Conservation (phyloP, 2,113 vertebrate genomes). For the Solenodon paradoxus region DNA sequence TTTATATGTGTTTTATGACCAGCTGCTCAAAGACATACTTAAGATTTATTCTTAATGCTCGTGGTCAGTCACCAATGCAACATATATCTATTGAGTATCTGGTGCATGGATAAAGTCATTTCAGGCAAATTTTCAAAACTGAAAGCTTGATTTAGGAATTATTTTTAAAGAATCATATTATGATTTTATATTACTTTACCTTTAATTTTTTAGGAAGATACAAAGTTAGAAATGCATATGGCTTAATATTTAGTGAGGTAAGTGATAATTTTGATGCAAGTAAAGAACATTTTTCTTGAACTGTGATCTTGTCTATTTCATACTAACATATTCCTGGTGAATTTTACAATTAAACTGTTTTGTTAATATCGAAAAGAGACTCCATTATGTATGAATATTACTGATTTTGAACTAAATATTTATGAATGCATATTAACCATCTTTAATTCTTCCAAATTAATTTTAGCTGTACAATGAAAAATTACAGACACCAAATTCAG, state of each 20-base stretch:
- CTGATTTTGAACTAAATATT: not conserved
- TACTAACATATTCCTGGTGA: not conserved
- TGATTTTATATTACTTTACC: not conserved
- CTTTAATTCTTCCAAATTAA: not conserved
- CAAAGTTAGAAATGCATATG: not conserved
- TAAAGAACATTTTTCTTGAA: not conserved
- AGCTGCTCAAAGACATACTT: conserved; percentile 4
- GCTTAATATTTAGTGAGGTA: not conserved
- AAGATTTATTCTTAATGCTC: conserved; percentile 31
- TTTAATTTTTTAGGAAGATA: conserved; percentile 6
- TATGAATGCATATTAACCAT: not conserved
- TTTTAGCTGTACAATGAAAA: not conserved
- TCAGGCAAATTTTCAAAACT: not conserved
- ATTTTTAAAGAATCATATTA: not conserved
- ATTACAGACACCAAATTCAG: not conserved
- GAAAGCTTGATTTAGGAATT: not conserved
- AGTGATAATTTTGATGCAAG: not conserved
- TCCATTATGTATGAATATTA: not conserved
- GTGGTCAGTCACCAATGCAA: not conserved
- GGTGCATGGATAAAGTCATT: not conserved
- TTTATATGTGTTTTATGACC: conserved; percentile 55
- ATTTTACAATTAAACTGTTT: not conserved
- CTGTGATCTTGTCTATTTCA: not conserved
- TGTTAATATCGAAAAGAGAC: not conserved
- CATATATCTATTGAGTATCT: not conserved